Conservation (phyloP, 2,113 vertebrate genomes). For the Pleuronectes platessa region DNA sequence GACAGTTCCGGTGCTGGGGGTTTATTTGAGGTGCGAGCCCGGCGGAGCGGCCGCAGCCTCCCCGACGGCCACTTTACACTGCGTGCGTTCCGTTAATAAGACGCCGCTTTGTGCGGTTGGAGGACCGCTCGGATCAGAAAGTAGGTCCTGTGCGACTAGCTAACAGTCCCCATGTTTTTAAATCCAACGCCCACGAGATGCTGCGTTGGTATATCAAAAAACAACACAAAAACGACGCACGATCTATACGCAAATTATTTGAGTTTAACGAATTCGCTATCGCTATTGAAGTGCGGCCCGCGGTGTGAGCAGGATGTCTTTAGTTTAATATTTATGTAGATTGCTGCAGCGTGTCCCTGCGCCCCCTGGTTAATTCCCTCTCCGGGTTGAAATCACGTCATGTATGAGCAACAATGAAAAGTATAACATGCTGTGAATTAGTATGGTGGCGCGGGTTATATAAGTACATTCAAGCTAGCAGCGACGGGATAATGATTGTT, state of each 20-base stretch:
- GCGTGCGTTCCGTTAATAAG: constrained; percentile 13
- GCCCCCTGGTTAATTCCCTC: constrained; percentile 39
- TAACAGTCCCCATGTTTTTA: not conserved
- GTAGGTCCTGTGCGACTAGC: not conserved
- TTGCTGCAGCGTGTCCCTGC: constrained; percentile 53
- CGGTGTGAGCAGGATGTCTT: constrained; percentile 36
- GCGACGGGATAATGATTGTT: constrained; percentile 3
- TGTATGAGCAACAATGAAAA: constrained; percentile 35
- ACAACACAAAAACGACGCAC: not conserved
- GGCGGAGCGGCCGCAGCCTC: not conserved
- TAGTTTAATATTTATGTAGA: constrained; percentile 65
- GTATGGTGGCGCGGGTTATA: not conserved
- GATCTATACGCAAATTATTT: not conserved
- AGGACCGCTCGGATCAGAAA: not conserved
- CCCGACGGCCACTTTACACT: not conserved
- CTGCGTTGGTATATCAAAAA: constrained; percentile 11
- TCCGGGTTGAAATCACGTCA: constrained; percentile 24
- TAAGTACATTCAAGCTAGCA: not conserved
- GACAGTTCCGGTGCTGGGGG: constrained; percentile 55
- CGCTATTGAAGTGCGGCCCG: constrained; percentile 36
- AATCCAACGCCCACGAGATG: not conserved
- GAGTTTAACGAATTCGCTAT: not conserved
- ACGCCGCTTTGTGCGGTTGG: not conserved
- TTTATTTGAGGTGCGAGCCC: not conserved
- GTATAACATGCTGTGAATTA: constrained; percentile 9